Conservation (phyloP, 2,113 vertebrate species). For the Gorsachius goisagi region DNA sequence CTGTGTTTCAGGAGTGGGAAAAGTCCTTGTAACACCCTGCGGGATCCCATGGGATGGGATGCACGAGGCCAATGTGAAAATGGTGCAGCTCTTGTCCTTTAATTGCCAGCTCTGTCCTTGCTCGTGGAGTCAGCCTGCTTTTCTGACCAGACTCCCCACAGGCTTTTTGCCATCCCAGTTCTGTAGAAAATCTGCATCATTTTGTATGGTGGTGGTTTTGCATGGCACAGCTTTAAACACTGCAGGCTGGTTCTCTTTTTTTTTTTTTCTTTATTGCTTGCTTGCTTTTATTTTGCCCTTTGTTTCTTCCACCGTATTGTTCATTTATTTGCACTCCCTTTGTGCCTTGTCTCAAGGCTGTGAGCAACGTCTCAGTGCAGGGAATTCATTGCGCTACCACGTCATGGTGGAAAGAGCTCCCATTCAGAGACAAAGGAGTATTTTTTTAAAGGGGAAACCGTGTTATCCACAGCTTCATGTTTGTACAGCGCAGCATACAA, state of each 20-base stretch:
- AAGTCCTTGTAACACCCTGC: neutral
- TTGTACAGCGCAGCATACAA: neutral
- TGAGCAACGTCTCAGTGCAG: neutral
- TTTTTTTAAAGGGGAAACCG: neutral
- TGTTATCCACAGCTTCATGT: neutral
- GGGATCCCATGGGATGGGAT: neutral
- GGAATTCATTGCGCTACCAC: neutral
- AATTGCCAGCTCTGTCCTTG: neutral
- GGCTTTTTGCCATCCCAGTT: neutral
- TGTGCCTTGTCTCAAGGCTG: slow-evolving; percentile 41
- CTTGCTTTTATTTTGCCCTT: slow-evolving; percentile 24
- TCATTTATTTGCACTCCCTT: slow-evolving; percentile 41
- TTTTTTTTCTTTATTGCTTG: neutral
- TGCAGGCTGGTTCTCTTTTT: neutral
- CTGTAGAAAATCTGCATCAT: slow-evolving; percentile 13
- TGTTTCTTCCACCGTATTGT: slow-evolving; percentile 38
- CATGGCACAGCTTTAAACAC: neutral
- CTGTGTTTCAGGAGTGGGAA: neutral
- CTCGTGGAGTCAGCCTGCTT: neutral
- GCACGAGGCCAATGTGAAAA: neutral
- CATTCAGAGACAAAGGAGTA: neutral
- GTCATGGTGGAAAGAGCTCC: slow-evolving; percentile 4
- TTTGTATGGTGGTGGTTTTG: neutral
- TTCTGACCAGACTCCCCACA: neutral
- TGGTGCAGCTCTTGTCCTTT: neutral